These are phyloP conservation scores for Camponotus vicinus DNA, from an alignment of 1,140 invertebrate genomes.

Conservation along the genomic window DNA sequence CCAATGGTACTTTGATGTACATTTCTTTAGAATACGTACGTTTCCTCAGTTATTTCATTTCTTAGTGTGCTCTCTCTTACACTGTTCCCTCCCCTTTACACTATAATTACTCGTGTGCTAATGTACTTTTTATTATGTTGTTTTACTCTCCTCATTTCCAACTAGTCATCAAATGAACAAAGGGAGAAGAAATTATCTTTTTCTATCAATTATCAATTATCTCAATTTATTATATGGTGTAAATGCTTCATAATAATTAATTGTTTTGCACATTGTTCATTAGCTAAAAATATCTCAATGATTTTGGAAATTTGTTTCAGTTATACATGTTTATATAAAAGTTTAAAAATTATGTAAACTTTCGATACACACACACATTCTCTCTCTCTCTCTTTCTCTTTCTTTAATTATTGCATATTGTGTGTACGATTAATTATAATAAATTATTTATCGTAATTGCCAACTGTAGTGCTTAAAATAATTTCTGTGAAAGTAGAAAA, in stretches of 20 bases:
- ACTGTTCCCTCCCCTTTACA: background rate
- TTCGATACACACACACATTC: background rate
- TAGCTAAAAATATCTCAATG: background rate
- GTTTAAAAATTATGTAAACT: slow-evolving; percentile 18
- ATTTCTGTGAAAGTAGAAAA: slow-evolving; percentile 40
- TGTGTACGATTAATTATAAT: background rate
- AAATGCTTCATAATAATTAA: slow-evolving; percentile 16
- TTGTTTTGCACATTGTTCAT: background rate
- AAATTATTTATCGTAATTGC: background rate
- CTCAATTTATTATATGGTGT: background rate
- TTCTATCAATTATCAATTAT: background rate
- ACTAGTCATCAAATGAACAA: slow-evolving; percentile 42
- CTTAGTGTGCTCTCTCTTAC: background rate
- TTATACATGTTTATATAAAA: background rate
- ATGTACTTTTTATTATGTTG: slow-evolving; percentile 57
- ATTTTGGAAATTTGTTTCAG: background rate
- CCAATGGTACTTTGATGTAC: slow-evolving; percentile 61
- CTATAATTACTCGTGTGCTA: slow-evolving; percentile 58
- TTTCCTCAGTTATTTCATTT: slow-evolving; percentile 46
- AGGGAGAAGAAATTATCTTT: slow-evolving; percentile 35
- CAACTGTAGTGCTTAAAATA: background rate
- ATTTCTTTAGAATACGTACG: slow-evolving; percentile 62
- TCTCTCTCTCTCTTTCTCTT: no score
- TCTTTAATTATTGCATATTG: background rate
- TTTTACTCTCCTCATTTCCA: slow-evolving; percentile 39